Evolutionary conservation across 1,140 invertebrate species (phyloP), one percentile per base, ranked within the genome.

Genomic region (Hypsibius dujardini): DNA sequence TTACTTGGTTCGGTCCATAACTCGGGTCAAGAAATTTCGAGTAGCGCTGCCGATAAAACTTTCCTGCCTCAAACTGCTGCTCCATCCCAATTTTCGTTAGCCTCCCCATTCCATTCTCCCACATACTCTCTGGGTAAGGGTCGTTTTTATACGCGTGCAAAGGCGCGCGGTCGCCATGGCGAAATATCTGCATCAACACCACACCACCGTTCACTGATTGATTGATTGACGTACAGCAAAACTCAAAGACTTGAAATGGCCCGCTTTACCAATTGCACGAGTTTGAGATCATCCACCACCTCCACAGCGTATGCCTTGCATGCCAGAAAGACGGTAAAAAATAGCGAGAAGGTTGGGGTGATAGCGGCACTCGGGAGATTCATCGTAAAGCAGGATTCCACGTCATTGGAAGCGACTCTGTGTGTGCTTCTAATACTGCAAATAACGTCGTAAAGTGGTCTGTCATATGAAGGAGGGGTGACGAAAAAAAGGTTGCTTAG

Each of bases 101-200:
- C 45, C 45, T 7, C 3, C 62, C 62, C 62, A 67, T 7, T 3
- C 62, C 62, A 3, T 42, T 42, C 45, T 7, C 45, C 62, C 62
- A 67, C 3, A 67, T 67, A 3, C 3, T 42, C 42, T 14, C 42
- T 14, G 12, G 12, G 45, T 67, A 67, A 7, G 62, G 62, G 45
- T 67, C 62, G 3, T 12, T 14, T 42, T 67, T 67, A 42, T 67
- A 67, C 3, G 45, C 62, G 45, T 42, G 7, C 3, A 67, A 67
- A 7, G 62, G 62, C 42, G 62, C 62, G 3, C 62, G 62, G 42
- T 67, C 62, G 3, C 62, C 62, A 67, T 67, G 62, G 42, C 62
- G 62, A 42, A 67, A 67, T 3, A 67, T 42, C 62, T 67, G 45
- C 7, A n/a, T 56, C 50, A 7, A 56, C n/a, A 56, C 50, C n/a